Conservation (phyloP, 2,113 vertebrate genomes). For the Cepphus grylle region DNA sequence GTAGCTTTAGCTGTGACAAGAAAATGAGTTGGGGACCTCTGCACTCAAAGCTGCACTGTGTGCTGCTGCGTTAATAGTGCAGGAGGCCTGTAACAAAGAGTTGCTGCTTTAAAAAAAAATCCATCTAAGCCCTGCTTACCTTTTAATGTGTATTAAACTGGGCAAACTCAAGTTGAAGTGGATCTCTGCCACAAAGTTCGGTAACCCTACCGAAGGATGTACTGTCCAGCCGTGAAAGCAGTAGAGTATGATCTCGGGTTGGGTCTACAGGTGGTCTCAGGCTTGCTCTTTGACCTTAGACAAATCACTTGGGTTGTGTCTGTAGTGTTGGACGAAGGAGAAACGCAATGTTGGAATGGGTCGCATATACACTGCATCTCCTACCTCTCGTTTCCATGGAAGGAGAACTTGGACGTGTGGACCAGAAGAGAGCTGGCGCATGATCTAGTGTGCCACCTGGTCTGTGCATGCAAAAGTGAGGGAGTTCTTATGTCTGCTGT, state of each 20-base stretch:
- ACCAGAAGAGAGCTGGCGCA: neutral
- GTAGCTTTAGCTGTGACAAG: neutral
- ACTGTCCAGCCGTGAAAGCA: neutral
- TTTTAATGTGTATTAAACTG: neutral
- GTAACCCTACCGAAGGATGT: neutral
- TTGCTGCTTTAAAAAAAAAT: neutral
- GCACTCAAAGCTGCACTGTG: neutral
- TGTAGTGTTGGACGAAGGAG: neutral
- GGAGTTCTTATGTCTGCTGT: neutral
- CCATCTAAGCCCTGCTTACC: neutral
- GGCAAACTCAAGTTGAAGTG: neutral
- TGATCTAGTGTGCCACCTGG: neutral
- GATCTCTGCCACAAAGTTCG: neutral
- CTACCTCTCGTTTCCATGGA: neutral
- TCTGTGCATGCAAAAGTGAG: rapidly evolving
- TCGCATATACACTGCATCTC: neutral
- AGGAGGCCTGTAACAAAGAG: neutral
- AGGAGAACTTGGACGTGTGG: neutral
- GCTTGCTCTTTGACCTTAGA: neutral
- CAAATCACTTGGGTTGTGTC: neutral
- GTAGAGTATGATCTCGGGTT: neutral
- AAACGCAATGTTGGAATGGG: neutral
- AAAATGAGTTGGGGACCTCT: neutral
- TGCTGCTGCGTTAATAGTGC: neutral
- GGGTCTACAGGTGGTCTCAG: neutral